Evolutionary conservation across 2,888 invertebrate species (phyloP).

Genomic region (Mythimna pallens): DNA sequence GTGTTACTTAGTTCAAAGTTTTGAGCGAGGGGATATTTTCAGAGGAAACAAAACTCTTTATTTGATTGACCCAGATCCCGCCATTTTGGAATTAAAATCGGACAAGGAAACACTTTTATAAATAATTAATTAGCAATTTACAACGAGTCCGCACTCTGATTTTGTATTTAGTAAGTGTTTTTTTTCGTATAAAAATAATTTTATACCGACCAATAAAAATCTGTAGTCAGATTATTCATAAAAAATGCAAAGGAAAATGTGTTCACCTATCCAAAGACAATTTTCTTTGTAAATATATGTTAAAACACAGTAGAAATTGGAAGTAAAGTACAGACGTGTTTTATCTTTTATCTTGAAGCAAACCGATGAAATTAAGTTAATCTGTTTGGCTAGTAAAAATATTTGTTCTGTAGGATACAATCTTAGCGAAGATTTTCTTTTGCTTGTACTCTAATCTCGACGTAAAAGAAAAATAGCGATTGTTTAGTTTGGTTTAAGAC

Average conservation of each 20-base stretch:
- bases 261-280: constrained; percentile 8
- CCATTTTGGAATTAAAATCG: constrained; percentile 32
- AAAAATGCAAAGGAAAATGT: constrained; percentile 1
- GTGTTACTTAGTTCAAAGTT: neutral
- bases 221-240: neutral
- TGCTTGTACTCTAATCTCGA: constrained; percentile 4
- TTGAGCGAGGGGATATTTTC: constrained; percentile 3
- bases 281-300: constrained; percentile 6
- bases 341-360: constrained; percentile 40
- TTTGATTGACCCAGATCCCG: constrained; percentile 19
- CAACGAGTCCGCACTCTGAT: neutral
- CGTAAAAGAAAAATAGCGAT: constrained; percentile 4
- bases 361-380: constrained; percentile 34
- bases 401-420: constrained; percentile 25
- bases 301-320: neutral
- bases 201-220: neutral
- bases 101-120: constrained; percentile 12
- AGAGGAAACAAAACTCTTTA: constrained; percentile 12
- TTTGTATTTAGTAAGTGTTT: neutral
- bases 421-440: constrained; percentile 1
- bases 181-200: neutral
- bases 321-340: constrained; percentile 33
- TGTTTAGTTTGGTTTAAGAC: constrained; percentile 1
- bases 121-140: constrained; percentile 22
- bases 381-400: constrained; percentile 43